Conservation (phyloP, 2,113 vertebrate species). For the Leptobrachium ailaonicum region DNA sequence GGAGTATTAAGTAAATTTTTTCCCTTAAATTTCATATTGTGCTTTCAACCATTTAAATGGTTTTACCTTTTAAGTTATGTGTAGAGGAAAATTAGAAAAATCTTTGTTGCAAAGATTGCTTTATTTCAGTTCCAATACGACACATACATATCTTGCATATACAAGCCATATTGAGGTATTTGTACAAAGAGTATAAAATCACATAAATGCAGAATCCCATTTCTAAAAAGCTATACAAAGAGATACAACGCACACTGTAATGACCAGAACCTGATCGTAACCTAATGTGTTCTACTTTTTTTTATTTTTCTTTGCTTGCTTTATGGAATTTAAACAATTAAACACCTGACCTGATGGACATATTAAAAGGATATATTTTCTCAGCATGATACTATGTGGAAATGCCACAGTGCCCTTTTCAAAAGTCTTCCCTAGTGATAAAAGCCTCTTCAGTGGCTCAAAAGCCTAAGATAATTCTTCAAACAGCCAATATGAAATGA, state of each 20-base stretch:
- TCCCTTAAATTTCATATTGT: too few species aligned
- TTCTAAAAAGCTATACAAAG: neutral
- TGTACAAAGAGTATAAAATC: neutral
- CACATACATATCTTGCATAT: too few species aligned
- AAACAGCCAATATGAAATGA: slow-evolving; percentile 13
- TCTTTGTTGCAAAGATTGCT: too few species aligned
- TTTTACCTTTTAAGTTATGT: too few species aligned
- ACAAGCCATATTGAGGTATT: neutral
- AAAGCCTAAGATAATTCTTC: slow-evolving; percentile 21
- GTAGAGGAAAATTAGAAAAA: too few species aligned
- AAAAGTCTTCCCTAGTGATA: slow-evolving; percentile 26
- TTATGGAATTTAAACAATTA: slow-evolving; percentile 39
- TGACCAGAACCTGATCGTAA: neutral
- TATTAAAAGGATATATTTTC: slow-evolving; percentile 40
- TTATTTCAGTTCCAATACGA: too few species aligned
- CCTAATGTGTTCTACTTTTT: slow-evolving; percentile 20
- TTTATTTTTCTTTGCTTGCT: slow-evolving; percentile 10
- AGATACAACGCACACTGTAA: neutral
- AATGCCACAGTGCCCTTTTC: slow-evolving; percentile 43
- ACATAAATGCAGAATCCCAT: neutral
- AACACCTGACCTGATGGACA: slow-evolving; percentile 27
- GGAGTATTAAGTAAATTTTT: too few species aligned
- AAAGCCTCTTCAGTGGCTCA: slow-evolving; percentile 30
- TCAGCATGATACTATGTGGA: slow-evolving; percentile 24
- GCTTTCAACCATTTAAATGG: too few species aligned